Evolutionary conservation across 1,140 invertebrate genomes (phyloP), one percentile per base, ranked within the genome.

Genomic region (Holcopasites calliopsidis): DNA sequence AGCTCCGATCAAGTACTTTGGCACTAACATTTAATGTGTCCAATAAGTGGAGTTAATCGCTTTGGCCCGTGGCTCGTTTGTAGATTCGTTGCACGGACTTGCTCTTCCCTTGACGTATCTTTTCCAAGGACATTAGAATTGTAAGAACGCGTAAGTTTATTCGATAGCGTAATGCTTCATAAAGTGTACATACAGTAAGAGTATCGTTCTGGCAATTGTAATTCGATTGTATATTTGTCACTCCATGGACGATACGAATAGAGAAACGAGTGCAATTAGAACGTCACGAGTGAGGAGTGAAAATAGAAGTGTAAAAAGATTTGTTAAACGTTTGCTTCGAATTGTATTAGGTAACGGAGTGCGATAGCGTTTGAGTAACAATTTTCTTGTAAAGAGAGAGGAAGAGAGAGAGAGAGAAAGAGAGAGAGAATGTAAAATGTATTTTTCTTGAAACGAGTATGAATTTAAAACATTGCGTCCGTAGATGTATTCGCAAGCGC

Each of bases 41-140:
- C n/a, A n/a, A n/a, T n/a, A n/a, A n/a, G n/a, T n/a, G n/a, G n/a
- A n/a, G n/a, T n/a, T n/a, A n/a, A n/a, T n/a, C n/a, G n/a, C n/a
- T n/a, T n/a, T n/a, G n/a, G n/a, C n/a, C n/a, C n/a, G n/a, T n/a
- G n/a, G n/a, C n/a, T n/a, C n/a, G n/a, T n/a, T 49, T 28, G 50
- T 66, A 66, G 71, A 55, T 68, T 74, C 62, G 62, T 50, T 75
- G 64, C 64, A 57, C 42, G 50, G 42, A 58, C 47, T 31, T 33
- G 40, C n/a, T 33, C 6, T 49, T 40, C n/a, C 33, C 26, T 44
- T 35, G 35, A 73, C 8, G 50, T 54, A 54, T n/a, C n/a, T n/a
- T 42, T 44, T 44, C n/a, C 7, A 13, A 64, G 49, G 47, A 73
- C 35, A 44, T 47, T 54, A 54, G 7, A n/a, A 7, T 69, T 65